These are phyloP conservation scores for Leptodactylus fuscus DNA, from an alignment of 2,113 vertebrate genomes.

Conservation along the genomic window DNA sequence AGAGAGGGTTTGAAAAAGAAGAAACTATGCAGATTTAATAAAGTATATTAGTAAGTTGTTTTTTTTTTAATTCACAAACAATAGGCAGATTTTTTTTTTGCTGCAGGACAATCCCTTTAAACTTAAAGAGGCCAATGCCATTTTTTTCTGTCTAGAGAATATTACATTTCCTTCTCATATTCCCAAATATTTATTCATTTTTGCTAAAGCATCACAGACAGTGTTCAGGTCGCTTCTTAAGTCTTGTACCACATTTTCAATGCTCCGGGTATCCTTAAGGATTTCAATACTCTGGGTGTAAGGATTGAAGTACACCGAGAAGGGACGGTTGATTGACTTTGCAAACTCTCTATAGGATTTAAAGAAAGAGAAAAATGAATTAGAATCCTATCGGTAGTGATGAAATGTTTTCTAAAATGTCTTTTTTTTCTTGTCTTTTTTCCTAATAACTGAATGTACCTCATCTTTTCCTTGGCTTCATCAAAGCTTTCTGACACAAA, in stretches of 20 bases:
- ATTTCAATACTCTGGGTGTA: constrained; percentile 95
- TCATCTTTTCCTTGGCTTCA: constrained; percentile 98
- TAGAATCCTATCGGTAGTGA: constrained; percentile 8
- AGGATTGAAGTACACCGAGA: constrained; percentile 97
- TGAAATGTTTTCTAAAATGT: constrained; percentile 14
- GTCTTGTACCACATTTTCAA: constrained; percentile 94
- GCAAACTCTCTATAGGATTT: constrained; percentile 87
- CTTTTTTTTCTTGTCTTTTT: constrained; percentile 54
- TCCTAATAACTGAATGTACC: constrained; percentile 75
- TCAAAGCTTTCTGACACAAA: constrained; percentile 98
- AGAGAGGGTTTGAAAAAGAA: too few species aligned
- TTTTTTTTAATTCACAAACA: too few species aligned
- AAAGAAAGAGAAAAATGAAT: constrained; percentile 22
- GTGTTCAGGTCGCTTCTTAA: constrained; percentile 94
- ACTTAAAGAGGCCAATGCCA: too few species aligned
- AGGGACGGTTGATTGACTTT: constrained; percentile 92
- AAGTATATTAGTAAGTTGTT: too few species aligned
- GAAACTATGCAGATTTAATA: too few species aligned
- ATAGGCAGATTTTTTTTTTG: too few species aligned
- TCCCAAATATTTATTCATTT: constrained; percentile 97
- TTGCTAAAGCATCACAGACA: constrained; percentile 93
- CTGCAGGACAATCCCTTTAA: too few species aligned
- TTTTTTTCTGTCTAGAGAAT: too few species aligned
- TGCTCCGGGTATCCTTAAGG: constrained; percentile 92
- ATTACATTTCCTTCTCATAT: constrained; percentile 71